Conservation (phyloP, 2,113 vertebrate species). For the Gopherus evgoodei region DNA sequence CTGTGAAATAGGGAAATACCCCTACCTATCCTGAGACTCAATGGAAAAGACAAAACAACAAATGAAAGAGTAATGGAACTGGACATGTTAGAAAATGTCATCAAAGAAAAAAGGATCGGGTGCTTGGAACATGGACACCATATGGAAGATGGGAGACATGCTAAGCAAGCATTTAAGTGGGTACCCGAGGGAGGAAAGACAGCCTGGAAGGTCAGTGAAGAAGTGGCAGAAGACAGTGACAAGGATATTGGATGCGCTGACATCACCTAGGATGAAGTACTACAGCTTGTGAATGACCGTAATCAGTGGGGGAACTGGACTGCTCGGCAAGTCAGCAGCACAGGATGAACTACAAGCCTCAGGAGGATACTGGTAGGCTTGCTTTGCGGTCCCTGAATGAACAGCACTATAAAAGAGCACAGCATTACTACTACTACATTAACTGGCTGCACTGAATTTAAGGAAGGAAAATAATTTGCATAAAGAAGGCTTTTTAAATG, state of each 20-base stretch:
- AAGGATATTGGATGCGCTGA: background rate
- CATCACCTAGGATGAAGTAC: background rate
- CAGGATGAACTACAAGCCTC: background rate
- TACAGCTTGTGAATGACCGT: background rate
- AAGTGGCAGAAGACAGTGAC: background rate
- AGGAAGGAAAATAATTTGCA: slow-evolving; percentile 51
- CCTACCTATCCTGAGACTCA: background rate
- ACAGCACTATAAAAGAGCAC: background rate
- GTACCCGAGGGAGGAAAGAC: background rate
- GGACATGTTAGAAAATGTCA: background rate
- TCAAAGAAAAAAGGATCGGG: background rate
- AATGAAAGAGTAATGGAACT: background rate
- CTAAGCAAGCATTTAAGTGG: background rate
- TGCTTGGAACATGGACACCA: background rate
- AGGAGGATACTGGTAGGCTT: background rate
- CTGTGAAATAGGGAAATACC: background rate
- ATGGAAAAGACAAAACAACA: background rate
- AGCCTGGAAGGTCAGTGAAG: background rate
- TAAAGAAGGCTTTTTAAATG: slow-evolving; percentile 33
- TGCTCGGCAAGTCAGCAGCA: background rate
- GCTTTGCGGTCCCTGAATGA: slow-evolving; percentile 34
- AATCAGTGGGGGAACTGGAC: background rate
- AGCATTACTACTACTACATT: background rate
- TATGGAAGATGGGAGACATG: background rate
- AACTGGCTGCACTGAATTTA: background rate